These are phyloP conservation scores for Danio tinwini DNA, from an alignment of 2,797 vertebrate genomes.

Conservation along the genomic window DNA sequence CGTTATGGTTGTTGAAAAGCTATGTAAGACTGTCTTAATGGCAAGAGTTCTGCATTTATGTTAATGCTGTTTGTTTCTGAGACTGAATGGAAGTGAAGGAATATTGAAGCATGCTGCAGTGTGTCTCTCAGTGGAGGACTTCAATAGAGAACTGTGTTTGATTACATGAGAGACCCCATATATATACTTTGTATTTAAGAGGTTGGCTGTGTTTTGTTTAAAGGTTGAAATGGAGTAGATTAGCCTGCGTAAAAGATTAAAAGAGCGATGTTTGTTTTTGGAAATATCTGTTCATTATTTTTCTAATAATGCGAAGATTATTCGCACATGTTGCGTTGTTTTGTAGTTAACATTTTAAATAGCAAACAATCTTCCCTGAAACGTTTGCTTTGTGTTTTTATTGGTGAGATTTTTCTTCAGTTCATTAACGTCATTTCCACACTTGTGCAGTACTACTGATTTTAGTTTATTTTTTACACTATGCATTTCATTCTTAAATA, in stretches of 20 bases:
- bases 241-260: constrained; percentile 37
- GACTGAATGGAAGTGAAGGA: neutral
- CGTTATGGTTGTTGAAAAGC: neutral
- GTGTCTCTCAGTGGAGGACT: neutral
- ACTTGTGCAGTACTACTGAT: too few species aligned
- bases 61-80: neutral
- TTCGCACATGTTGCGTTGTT: neutral
- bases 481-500: neutral
- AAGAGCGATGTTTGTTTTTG: neutral
- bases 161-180: neutral
- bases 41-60: neutral
- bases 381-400: neutral
- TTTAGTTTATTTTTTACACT: neutral
- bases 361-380: neutral
- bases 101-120: neutral
- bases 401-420: neutral
- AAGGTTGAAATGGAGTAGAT: constrained; percentile 62
- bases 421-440: neutral
- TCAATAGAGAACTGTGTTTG: neutral
- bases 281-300: neutral
- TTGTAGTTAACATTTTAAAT: neutral
- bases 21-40: neutral
- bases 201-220: constrained; percentile 71
- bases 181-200: constrained; percentile 19
- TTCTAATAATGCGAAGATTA: neutral